Conservation (phyloP, 2,888 invertebrate genomes). For the Clistopyga incitator region DNA sequence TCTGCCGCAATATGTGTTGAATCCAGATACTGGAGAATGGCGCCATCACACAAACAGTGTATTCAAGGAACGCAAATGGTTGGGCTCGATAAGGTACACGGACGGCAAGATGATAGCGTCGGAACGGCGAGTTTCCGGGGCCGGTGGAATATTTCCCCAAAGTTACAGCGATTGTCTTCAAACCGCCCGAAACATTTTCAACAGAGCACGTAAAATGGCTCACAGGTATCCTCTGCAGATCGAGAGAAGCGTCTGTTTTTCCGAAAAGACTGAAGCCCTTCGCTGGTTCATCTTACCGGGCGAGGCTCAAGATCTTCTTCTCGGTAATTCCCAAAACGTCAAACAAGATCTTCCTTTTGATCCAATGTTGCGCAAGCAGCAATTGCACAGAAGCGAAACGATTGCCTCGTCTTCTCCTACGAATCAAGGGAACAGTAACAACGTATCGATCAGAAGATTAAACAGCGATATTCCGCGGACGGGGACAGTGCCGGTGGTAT, state of each 20-base stretch:
- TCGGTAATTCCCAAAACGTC: constrained; percentile 91
- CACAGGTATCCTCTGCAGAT: constrained; percentile 89
- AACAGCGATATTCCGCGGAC: constrained; percentile 82
- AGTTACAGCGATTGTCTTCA: constrained; percentile 91
- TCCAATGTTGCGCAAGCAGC: constrained; percentile 86
- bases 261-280: constrained; percentile 88
- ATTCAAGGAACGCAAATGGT: constrained; percentile 93
- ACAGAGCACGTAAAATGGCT: constrained; percentile 91
- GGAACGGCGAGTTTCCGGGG: constrained; percentile 90
- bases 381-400: constrained; percentile 54
- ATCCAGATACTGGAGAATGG: constrained; percentile 96
- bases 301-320: constrained; percentile 92
- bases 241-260: constrained; percentile 90
- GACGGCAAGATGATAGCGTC: constrained; percentile 91
- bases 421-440: constrained; percentile 67
- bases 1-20: constrained; percentile 94
- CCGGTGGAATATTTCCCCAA: constrained; percentile 90
- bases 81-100: constrained; percentile 90
- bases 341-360: constrained; percentile 92
- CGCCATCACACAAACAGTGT: constrained; percentile 92
- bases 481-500: constrained; percentile 81
- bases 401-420: constrained; percentile 55
- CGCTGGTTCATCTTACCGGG: constrained; percentile 96
- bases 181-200: constrained; percentile 91
- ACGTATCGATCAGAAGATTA: constrained; percentile 77